Base-by-base conservation (phyloP, 1,140 invertebrate genomes). In the Bombus superbus region DNA sequence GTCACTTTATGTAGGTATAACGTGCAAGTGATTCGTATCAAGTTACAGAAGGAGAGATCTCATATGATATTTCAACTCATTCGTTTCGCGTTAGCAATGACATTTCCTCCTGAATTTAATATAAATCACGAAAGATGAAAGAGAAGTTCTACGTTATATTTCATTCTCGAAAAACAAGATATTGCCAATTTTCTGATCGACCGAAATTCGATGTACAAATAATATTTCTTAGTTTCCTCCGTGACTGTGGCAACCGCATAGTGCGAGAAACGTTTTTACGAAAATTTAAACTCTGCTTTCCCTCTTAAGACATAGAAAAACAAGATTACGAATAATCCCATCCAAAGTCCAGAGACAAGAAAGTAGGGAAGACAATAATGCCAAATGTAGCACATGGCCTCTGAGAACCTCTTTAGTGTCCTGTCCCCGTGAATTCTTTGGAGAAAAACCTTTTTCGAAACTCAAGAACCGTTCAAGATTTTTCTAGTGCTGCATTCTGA, bases 351-450 rank as follows among this genome's bases (percentile, higher is more conserved):
- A 81, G 83, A 64, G 42, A 35, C 38, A 25, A 42, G 57, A 85
- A 73, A 57, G 28, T 42, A 53, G 32, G 40, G 57, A 42, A 66
- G 83, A 81, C 83, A 85, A 81, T 81, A 42, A 66, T 13, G 25
- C 1, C n/a, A 22, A 79, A 71, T 22, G 47, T 22, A 62, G 57
- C 83, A 85, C 44, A 81, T 85, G 83, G 83, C 78, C 76, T 78
- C 57, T 81, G 69, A 73, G 69, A 85, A 57, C n/a, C 22, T 38
- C 32, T 53, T 22, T 74, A 6, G 42, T 44, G 25, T 68, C 22
- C 71, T 53, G 69, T 59, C 35, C 71, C 66, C 25, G 5, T 25
- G 83, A 62, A 44, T 78, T 72, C 72, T 53, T 83, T 72, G 22
- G 35, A 68, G 38, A 72, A 47, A 74, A 53, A 74, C 44, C 69